phyloP scores from a whole-genome alignment of 2,113 vertebrate species.

The Syngnathus typhle region DNA sequence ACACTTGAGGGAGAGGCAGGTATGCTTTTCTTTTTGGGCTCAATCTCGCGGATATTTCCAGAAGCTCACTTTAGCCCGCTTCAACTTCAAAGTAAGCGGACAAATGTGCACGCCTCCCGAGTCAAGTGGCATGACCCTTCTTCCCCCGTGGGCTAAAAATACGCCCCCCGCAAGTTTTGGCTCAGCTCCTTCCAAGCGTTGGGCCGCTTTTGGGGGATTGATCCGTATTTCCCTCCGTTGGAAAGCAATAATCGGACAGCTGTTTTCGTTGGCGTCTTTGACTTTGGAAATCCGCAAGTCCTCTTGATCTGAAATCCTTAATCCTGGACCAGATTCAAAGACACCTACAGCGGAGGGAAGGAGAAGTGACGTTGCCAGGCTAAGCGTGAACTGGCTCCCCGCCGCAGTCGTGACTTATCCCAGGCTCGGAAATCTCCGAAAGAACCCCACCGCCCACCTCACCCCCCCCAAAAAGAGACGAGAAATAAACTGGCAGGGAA shows the following conservation, averaged over 20 bases:
- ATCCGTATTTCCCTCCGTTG: background rate
- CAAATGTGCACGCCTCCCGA: background rate
- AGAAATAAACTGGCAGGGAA: background rate
- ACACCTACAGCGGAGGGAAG: background rate
- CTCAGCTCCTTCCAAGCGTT: background rate
- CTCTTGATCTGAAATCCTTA: background rate
- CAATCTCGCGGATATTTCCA: slow-evolving; percentile 13
- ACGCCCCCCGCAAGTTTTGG: background rate
- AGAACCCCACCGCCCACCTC: no score
- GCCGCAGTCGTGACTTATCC: background rate
- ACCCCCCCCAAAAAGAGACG: background rate
- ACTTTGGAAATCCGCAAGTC: background rate
- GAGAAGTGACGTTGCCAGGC: background rate
- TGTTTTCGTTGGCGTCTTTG: background rate
- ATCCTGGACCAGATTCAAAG: slow-evolving; percentile 1
- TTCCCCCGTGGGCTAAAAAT: slow-evolving; percentile 11
- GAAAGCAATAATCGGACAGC: background rate
- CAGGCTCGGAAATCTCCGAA: background rate
- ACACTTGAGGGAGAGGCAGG: no score
- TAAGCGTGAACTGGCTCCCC: background rate
- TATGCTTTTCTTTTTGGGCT: background rate
- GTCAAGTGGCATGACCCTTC: slow-evolving; percentile 4
- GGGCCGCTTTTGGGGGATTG: no score
- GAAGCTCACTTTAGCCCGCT: slow-evolving; percentile 3
- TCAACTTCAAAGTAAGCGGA: slow-evolving; percentile 16